Base-by-base conservation (phyloP, 2,113 vertebrate genomes). In the Triplophysa siluroides region DNA sequence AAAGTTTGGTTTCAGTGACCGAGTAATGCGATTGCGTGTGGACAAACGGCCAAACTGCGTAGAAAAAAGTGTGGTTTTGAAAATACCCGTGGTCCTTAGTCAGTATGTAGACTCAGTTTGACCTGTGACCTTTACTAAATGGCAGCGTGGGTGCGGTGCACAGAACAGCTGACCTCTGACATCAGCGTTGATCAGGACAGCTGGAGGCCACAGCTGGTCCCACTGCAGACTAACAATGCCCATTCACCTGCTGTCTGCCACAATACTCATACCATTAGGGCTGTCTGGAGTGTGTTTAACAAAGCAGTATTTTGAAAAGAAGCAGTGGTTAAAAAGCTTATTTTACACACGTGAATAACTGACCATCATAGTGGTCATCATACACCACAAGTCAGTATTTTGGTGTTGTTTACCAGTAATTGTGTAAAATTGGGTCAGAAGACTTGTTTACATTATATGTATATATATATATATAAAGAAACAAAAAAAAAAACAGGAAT, bases 101-200 rank as follows among this genome's bases (percentile, higher is more conserved):
- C n/a, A 43, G 16, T 21, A 14, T 45, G 21, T 68, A 65, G 50
- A 67, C 50, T 14, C 2, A 16, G 2, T 24, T 79, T 76, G 71
- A 77, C 58, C 78, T 66, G 52, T 62, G 23, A 64, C 16, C 54
- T 23, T 41, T 72, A n/a, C 5, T 78, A 24, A 66, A 45, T 63
- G 14, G 73, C 12, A 58, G 54, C 19, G 4, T n/a, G 26, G 70
- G 33, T 54, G 4, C 72, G 61, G 18, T 76, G 82, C 70, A 29
- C n/a, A 68, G 62, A 69, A 78, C 45, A 29, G 58, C 24, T 84
- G 81, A 62, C 82, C 52, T 81, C 80, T 87, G 78, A 82, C 82
- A 82, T 23, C 63, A 67, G 54, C 56, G 60, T 85, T 69, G 58
- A 26, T 67, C 62, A 33, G 14, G 5, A 47, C 45, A 47, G 58